Evolutionary conservation across 2,888 invertebrate genomes (phyloP), one percentile per base, ranked within the genome.

Genomic region (Ceratothoa steindachneri): DNA sequence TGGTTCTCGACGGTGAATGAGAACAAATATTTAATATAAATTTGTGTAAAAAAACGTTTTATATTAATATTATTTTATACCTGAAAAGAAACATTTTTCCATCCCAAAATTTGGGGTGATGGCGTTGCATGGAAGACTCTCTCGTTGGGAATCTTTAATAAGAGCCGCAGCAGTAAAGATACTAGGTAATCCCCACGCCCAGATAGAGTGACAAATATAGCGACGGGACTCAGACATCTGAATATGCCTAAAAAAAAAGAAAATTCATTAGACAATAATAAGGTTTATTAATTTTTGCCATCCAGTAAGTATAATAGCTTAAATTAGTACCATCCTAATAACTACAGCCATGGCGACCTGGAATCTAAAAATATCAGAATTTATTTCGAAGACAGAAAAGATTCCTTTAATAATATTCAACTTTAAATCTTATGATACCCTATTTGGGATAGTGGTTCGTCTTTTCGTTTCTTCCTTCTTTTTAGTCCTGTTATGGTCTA

Each of bases 41-140:
- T 51, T 51, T 51, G 52, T 19, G 1, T 1, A 51, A 1, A 2
- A 19, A 51, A 51, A 2, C 52, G 19, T 19, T 51, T 51, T 2
- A 3, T 19, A 3, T 19, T n/a, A 51, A 51, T 51, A 51, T 3
- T 51, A 51, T 15, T n/a, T 30, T 70, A 30, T 15, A 77, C 77
- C 77, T 30, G 77, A 77, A 69, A 77, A 77, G 66, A 77, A 75
- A 22, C 77, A 77, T 64, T 53, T 70, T 70, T 72, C 69, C 30
- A 73, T 60, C 7, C 77, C 77, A 1, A 75, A 41, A 24, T 64
- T 75, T 5, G 75, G 77, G 2, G 77, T 77, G 30, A 75, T 71
- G 41, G 75, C 72, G 5, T 66, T 66, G 64, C 77, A 77, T n/a
- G 75, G 75, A 1, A 77, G 73, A 15, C 22, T 2, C 1, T 51